Percentiles rank a stretch among this genome's conserved stretches.
These are phyloP conservation scores for Paralichthys olivaceus DNA, from an alignment of 2,113 vertebrate genomes.

Conservation along the genomic window DNA sequence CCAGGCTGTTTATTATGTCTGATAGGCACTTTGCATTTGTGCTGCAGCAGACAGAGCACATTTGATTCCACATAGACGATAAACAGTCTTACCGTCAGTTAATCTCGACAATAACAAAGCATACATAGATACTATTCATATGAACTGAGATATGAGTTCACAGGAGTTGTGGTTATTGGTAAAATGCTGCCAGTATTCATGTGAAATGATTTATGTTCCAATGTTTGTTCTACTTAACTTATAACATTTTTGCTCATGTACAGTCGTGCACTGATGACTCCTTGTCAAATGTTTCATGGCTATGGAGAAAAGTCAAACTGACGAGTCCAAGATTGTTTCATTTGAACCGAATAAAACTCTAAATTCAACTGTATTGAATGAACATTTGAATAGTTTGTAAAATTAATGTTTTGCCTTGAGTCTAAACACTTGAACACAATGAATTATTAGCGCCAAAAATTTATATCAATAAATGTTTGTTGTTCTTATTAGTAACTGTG, in stretches of 20 bases:
- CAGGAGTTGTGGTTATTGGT: neutral
- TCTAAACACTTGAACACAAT: too few species aligned
- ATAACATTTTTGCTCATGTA: neutral
- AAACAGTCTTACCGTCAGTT: conserved; percentile 42
- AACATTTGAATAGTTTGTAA: too few species aligned
- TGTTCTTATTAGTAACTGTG: neutral
- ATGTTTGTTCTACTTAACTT: neutral
- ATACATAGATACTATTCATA: conserved; percentile 15
- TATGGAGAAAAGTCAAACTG: too few species aligned
- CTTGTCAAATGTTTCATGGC: neutral
- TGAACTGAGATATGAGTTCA: conserved; percentile 23
- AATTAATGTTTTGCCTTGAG: too few species aligned
- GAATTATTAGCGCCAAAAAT: too few species aligned
- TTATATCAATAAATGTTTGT: too few species aligned
- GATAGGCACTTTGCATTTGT: conserved; percentile 55
- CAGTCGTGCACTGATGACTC: neutral
- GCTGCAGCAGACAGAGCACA: conserved; percentile 40
- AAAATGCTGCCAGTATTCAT: neutral
- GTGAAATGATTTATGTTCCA: neutral
- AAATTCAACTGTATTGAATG: too few species aligned
- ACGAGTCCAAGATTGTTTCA: too few species aligned
- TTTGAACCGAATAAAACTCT: too few species aligned
- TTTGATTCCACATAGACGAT: conserved; percentile 40
- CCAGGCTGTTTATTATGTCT: conserved; percentile 56
- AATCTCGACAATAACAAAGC: conserved; percentile 32